These are phyloP conservation scores for Chironomus tepperi DNA, from an alignment of 1,140 invertebrate species.

Conservation along the genomic window DNA sequence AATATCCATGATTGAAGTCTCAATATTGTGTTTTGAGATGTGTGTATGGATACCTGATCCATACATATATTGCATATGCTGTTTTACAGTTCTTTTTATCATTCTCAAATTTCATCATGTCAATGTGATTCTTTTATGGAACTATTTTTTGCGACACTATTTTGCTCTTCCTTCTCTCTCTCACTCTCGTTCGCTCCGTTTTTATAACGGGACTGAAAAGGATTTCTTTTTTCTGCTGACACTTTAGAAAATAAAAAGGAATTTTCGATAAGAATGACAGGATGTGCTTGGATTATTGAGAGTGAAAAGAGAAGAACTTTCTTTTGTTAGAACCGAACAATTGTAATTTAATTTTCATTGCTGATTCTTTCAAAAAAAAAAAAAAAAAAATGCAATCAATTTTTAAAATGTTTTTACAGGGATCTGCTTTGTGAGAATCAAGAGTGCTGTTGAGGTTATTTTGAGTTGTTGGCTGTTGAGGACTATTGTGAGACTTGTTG, in stretches of 20 bases:
- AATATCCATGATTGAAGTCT: too few species aligned
- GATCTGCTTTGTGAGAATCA: not conserved
- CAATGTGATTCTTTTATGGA: not conserved
- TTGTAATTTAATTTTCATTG: conserved; percentile 10
- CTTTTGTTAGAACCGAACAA: not conserved
- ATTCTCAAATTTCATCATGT: conserved; percentile 5
- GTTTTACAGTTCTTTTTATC: not conserved
- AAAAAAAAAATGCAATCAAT: not conserved
- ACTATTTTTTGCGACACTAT: not conserved
- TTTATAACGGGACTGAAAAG: not conserved
- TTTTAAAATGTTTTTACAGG: not conserved
- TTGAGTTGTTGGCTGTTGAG: too few species aligned
- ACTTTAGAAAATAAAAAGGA: not conserved
- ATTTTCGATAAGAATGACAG: conserved; percentile 15
- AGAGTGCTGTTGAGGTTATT: not conserved
- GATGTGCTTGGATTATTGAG: not conserved
- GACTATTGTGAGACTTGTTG: too few species aligned
- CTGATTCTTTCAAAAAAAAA: not conserved
- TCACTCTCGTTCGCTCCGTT: not conserved
- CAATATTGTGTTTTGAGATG: too few species aligned
- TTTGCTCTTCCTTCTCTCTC: not conserved
- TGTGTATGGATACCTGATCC: not conserved
- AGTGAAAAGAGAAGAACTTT: not conserved
- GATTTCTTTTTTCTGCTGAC: conserved; percentile 17
- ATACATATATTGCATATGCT: not conserved